These are phyloP conservation scores for Gallinago media DNA, from an alignment of 2,113 vertebrate genomes.

Conservation along the genomic window DNA sequence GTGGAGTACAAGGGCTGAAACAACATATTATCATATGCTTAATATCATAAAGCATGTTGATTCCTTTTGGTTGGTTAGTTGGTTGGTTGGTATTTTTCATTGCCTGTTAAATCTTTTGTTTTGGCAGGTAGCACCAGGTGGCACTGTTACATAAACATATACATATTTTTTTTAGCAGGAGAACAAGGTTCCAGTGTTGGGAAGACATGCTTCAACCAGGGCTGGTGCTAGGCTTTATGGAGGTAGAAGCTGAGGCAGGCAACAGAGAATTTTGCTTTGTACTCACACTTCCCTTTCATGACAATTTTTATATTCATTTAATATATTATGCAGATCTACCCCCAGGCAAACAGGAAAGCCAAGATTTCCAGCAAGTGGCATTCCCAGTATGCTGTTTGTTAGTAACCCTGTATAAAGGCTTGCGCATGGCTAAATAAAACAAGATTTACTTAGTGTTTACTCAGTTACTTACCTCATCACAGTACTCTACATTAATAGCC, in stretches of 20 bases:
- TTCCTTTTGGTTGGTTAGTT: neutral
- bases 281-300: neutral
- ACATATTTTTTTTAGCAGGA: neutral
- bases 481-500: neutral
- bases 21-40: neutral
- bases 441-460: neutral
- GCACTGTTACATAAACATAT: constrained; percentile 62
- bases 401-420: neutral
- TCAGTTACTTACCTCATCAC: neutral
- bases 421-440: neutral
- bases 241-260: neutral
- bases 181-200: neutral
- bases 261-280: neutral
- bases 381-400: neutral
- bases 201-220: neutral
- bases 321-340: neutral
- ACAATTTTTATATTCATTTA: neutral
- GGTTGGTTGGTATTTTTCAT: neutral
- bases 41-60: neutral
- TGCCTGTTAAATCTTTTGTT: neutral
- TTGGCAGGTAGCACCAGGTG: constrained; percentile 66
- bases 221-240: neutral
- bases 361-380: neutral
- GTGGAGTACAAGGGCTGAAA: neutral
- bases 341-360: neutral